Percentiles rank a stretch among this genome's conserved stretches.
phyloP scores from a whole-genome alignment of 2,113 vertebrate genomes.

The Zosterops hypoxanthus region DNA sequence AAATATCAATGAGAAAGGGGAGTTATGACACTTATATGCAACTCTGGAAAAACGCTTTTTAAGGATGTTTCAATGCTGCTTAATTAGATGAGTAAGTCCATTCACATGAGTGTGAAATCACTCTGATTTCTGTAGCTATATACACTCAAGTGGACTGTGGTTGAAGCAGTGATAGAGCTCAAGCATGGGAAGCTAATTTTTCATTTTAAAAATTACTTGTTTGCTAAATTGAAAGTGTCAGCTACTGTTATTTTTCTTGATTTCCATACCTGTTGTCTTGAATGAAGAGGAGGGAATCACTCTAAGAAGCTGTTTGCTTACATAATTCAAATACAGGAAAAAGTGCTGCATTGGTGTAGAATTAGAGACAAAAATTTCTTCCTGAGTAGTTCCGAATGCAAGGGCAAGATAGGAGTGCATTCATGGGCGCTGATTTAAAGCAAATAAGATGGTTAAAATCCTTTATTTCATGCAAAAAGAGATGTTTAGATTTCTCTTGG shows the following conservation, averaged over 20 bases:
- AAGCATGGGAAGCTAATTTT: not conserved
- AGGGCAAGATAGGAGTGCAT: not conserved
- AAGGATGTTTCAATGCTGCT: not conserved
- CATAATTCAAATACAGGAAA: not conserved
- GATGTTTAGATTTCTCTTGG: not conserved
- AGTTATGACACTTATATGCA: not conserved
- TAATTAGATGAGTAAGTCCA: not conserved
- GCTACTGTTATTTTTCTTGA: not conserved
- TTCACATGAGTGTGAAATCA: not conserved
- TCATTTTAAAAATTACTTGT: not conserved
- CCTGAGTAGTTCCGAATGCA: not conserved
- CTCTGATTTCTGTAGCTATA: not conserved
- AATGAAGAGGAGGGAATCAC: not conserved
- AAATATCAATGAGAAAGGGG: not conserved
- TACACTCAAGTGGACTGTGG: not conserved
- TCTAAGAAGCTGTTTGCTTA: not conserved
- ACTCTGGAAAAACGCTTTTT: not conserved
- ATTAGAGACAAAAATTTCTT: not conserved
- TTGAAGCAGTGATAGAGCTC: not conserved
- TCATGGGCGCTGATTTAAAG: not conserved
- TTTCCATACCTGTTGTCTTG: not conserved
- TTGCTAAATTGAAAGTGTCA: not conserved
- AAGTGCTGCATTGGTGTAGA: not conserved
- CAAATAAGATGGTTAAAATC: not conserved
- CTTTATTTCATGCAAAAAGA: not conserved